Evolutionary conservation across 2,888 invertebrate species (phyloP), one percentile per base, ranked within the genome.

Genomic region (Orgyia antiqua): DNA sequence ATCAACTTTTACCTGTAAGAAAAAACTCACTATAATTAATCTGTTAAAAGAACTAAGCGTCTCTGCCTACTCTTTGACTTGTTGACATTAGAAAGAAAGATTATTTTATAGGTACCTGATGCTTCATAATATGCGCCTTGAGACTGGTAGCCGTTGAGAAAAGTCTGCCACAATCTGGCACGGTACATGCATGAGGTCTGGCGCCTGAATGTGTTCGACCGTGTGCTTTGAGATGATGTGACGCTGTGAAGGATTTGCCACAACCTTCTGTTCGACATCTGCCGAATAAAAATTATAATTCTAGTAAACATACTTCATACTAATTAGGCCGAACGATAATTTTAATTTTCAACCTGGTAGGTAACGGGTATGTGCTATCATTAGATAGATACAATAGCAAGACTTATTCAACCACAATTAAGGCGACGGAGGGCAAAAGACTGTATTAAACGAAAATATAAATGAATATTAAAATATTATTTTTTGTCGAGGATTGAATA

Each of bases 161-260:
- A 0, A 94, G 90, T 52, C 92, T 89, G 12, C 89, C 88, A 65
- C 96, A 96, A 38, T 89, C 89, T 1, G 73, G 76, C 43, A 89
- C 88, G 31, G 88, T 76, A 67, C 96, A 96, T 0, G 91, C 88
- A 70, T 94, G 94, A 0, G 95, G 94, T 35, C 92, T 88, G 69
- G 94, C 91, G 1, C 94, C 94, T 1, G 94, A 92, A 62, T 96
- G 95, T 4, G 93, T 94, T 34, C 96, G 88, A 17, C 90, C 89
- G 65, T 98, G 97, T 0, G 96, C 96, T 79, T 97, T 97, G 25
- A 98, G 82, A 68, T 97, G 97, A 75, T 98, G 97, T 27, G 96
- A 96, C 10, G 97, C 96, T 1, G 95, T 94, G 75, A 98, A 98
- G 0, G 96, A 94, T 69, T 97, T 97, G 21, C 94, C 95, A 69